Percentiles rank a stretch among this genome's conserved stretches.
Conservation (phyloP, 1,140 invertebrate genomes). For the Fragariocoptes setiger region DNA sequence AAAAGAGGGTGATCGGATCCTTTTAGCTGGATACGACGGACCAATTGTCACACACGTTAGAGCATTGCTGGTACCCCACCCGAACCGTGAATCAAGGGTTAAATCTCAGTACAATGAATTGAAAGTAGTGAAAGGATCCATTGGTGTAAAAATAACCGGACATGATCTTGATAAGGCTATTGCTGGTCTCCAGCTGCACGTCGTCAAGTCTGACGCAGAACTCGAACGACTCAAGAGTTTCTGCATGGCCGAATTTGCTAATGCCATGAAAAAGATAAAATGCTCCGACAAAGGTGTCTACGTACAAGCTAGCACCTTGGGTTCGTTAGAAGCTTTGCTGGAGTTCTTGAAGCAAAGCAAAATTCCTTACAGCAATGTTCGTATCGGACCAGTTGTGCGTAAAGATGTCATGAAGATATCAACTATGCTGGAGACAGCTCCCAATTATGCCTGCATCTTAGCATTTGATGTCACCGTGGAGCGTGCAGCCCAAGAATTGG, state of each 20-base stretch:
- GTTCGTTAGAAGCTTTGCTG: conserved; percentile 80
- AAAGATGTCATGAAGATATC: conserved; percentile 98
- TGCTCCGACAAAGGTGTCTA: conserved; percentile 68
- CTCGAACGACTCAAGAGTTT: conserved; percentile 38
- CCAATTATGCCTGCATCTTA: conserved; percentile 81
- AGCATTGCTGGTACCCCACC: conserved; percentile 83
- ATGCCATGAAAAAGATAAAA: conserved; percentile 65
- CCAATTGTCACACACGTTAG: conserved; percentile 90
- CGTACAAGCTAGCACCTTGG: conserved; percentile 91
- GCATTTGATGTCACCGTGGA: conserved; percentile 98
- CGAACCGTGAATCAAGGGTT: conserved; percentile 81
- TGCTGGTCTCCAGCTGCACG: conserved; percentile 42
- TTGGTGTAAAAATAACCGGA: conserved; percentile 89
- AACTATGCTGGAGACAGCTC: conserved; percentile 90
- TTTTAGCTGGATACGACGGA: conserved; percentile 85
- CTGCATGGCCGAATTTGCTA: conserved; percentile 17
- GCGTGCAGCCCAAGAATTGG: conserved; percentile 80
- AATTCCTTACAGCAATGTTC: conserved; percentile 90
- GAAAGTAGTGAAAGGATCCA: conserved; percentile 74
- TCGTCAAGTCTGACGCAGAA: conserved; percentile 74
- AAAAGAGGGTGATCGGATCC: conserved; percentile 64
- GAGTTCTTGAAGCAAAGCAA: conserved; percentile 78
- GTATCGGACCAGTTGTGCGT: conserved; percentile 95
- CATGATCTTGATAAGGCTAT: conserved; percentile 94
- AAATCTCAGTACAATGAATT: conserved; percentile 87